A percentile compares a stretch with the other conserved stretches of the same genome.
phyloP scores from a whole-genome alignment of 1,140 invertebrate genomes.

The Scaptomyza graminum region DNA sequence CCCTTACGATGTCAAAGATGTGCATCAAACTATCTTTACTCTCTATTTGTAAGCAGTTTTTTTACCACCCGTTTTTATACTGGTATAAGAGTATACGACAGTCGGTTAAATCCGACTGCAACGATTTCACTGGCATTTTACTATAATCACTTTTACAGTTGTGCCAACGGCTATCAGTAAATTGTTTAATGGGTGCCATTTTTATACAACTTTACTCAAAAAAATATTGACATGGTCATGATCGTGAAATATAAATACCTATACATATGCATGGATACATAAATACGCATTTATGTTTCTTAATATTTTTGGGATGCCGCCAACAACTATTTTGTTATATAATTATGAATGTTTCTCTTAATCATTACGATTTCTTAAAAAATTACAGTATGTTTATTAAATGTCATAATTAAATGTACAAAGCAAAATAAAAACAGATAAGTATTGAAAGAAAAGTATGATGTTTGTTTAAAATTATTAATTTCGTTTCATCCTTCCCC shows the following conservation, averaged over 20 bases:
- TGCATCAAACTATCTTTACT: too few relatives aligned
- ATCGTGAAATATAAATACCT: conserved; percentile 22
- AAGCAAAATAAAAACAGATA: conserved; percentile 16
- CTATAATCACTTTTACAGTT: not conserved
- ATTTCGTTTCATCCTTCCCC: too few relatives aligned
- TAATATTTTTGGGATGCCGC: conserved; percentile 8
- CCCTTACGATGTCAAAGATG: too few relatives aligned
- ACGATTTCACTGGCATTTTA: not conserved
- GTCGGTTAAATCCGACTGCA: too few relatives aligned
- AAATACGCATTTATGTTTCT: not conserved
- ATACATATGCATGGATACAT: not conserved
- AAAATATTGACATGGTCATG: conserved; percentile 33
- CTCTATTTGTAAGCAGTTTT: too few relatives aligned
- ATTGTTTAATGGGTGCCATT: not conserved
- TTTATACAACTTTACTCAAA: not conserved
- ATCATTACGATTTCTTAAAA: too few relatives aligned
- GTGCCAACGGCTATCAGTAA: not conserved
- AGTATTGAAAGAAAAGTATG: not conserved
- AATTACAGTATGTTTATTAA: too few relatives aligned
- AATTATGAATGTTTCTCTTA: too few relatives aligned
- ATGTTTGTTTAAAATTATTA: too few relatives aligned
- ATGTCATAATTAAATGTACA: too few relatives aligned
- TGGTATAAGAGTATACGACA: too few relatives aligned
- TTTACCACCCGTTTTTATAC: too few relatives aligned
- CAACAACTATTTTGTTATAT: conserved; percentile 10